Conservation (phyloP, 2,113 vertebrate species). For the Illadopsis cleaveri region DNA sequence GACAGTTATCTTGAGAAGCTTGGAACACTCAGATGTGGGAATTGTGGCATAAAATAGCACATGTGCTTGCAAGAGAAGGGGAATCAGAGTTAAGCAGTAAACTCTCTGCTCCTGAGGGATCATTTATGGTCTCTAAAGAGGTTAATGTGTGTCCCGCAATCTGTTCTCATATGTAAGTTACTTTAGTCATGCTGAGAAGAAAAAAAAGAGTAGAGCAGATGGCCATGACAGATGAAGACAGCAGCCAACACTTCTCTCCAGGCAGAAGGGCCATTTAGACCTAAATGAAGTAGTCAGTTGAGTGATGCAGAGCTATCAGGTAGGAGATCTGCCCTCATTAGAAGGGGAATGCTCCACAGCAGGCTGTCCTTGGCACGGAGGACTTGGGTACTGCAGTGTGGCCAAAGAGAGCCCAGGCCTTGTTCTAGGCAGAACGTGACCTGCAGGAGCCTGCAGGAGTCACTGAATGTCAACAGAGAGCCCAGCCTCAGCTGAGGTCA, state of each 20-base stretch:
- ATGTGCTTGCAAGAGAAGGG: neutral
- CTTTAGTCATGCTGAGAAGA: slow-evolving; percentile 47
- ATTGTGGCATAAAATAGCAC: neutral
- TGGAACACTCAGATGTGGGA: neutral
- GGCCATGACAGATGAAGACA: slow-evolving; percentile 66
- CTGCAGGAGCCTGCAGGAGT: neutral
- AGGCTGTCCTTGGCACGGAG: neutral
- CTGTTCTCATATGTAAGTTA: slow-evolving; percentile 54
- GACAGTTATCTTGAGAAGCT: neutral
- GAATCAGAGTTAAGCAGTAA: neutral
- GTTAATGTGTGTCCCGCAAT: slow-evolving; percentile 22
- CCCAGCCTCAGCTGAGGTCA: neutral
- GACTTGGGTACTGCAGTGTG: neutral
- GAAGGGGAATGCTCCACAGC: neutral
- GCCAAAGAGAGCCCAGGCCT: neutral
- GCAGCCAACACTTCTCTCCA: slow-evolving; percentile 34
- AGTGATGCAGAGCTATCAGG: slow-evolving; percentile 34
- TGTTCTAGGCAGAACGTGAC: neutral
- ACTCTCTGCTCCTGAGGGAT: slow-evolving; percentile 7
- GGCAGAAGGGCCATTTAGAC: slow-evolving; percentile 56
- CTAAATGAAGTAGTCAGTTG: slow-evolving; percentile 46
- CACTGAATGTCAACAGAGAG: too few relatives aligned
- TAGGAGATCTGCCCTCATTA: slow-evolving; percentile 28
- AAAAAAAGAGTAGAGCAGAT: slow-evolving; percentile 54
- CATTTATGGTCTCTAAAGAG: slow-evolving; percentile 50